Conservation (phyloP, 2,888 invertebrate genomes). For the Caenorhabditis macrosperma region DNA sequence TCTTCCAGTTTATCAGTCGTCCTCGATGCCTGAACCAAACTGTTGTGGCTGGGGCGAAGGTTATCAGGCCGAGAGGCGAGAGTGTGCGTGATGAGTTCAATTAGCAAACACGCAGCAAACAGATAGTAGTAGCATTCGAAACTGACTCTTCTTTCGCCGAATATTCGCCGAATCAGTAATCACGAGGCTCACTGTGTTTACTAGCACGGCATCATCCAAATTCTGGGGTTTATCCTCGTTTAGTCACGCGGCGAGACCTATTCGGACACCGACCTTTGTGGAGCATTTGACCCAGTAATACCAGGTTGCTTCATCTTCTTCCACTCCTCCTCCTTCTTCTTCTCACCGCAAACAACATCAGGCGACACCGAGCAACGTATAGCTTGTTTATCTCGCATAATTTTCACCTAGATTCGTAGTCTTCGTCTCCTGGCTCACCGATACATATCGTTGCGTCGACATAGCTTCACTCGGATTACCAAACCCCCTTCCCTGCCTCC, state of each 20-base stretch:
- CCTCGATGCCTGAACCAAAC: slow-evolving; percentile 18
- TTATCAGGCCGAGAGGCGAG: slow-evolving; percentile 22
- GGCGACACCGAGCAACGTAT: neutral
- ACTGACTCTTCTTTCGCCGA: neutral
- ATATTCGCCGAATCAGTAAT: neutral
- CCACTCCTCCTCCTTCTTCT: too few species aligned
- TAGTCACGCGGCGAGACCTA: neutral
- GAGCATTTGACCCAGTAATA: slow-evolving; percentile 1
- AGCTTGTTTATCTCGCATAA: neutral
- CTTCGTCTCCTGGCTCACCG: neutral
- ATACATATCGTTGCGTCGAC: too few species aligned
- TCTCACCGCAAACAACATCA: neutral
- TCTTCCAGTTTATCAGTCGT: slow-evolving; percentile 19
- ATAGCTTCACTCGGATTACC: too few species aligned
- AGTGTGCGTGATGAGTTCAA: slow-evolving; percentile 1
- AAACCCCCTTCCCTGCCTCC: too few species aligned
- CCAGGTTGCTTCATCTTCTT: neutral
- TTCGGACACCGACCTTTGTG: neutral
- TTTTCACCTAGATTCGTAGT: too few species aligned
- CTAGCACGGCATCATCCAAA: neutral
- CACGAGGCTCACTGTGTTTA: neutral
- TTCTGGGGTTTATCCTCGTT: neutral
- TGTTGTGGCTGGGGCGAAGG: slow-evolving; percentile 35
- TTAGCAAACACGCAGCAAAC: slow-evolving; percentile 12
- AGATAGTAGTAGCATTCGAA: slow-evolving; percentile 8